Conservation (phyloP, 2,113 vertebrate species). For the Pungitius pungitius region DNA sequence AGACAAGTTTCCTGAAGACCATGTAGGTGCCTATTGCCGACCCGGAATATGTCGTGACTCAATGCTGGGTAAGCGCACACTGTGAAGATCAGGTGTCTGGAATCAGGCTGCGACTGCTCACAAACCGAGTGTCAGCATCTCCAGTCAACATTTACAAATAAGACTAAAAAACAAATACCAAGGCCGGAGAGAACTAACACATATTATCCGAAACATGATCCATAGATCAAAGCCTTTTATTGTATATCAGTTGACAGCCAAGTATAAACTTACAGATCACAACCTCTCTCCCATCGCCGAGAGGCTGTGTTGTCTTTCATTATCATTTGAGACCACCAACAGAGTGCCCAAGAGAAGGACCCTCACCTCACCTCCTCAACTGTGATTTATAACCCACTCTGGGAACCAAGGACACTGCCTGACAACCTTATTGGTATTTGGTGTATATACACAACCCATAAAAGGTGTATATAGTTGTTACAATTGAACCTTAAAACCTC, state of each 20-base stretch:
- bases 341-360: conserved; percentile 12
- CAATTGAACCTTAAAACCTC: conserved; percentile 10
- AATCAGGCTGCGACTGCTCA: conserved; percentile 36
- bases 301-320: conserved; percentile 54
- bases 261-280: conserved; percentile 46
- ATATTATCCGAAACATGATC: conserved; percentile 16
- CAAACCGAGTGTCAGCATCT: neutral
- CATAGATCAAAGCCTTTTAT: conserved; percentile 47
- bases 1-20: conserved; percentile 39
- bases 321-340: conserved; percentile 63
- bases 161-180: conserved; percentile 14
- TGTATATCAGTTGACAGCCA: conserved; percentile 15
- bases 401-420: conserved; percentile 41
- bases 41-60: conserved; percentile 36
- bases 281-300: conserved; percentile 35
- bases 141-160: conserved; percentile 28
- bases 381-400: conserved; percentile 53
- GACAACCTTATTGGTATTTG: conserved; percentile 40
- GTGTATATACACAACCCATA: conserved; percentile 49
- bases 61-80: conserved; percentile 42
- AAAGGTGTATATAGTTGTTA: conserved; percentile 48
- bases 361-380: conserved; percentile 29
- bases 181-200: neutral
- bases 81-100: conserved; percentile 42
- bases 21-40: conserved; percentile 31